These are phyloP conservation scores for Tachyglossus aculeatus DNA, from an alignment of 2,797 vertebrate species.

Conservation along the genomic window DNA sequence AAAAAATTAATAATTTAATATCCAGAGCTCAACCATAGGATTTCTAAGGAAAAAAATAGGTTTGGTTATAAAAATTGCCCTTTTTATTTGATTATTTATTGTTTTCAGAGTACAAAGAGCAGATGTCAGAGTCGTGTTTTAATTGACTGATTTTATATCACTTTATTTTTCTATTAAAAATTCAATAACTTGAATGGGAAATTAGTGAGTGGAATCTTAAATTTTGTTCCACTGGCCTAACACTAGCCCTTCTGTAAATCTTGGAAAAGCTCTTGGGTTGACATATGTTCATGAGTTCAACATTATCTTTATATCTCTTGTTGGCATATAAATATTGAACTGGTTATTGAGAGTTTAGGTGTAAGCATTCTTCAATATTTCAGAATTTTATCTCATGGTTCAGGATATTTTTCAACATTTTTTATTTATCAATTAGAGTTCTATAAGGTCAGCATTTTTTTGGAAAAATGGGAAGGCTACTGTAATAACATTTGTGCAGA, in stretches of 20 bases:
- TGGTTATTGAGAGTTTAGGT: too few species aligned
- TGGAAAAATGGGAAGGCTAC: too few species aligned
- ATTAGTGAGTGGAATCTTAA: constrained; percentile 71
- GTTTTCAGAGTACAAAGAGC: constrained; percentile 65
- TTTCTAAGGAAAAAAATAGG: constrained; percentile 32
- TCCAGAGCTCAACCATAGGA: constrained; percentile 18
- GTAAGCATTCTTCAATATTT: too few species aligned
- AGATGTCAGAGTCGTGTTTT: constrained; percentile 69
- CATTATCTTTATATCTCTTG: constrained; percentile 48
- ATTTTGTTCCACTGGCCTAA: constrained; percentile 61
- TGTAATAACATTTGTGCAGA: too few species aligned
- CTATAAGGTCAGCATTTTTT: too few species aligned
- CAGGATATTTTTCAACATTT: too few species aligned
- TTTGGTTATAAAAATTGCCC: constrained; percentile 25
- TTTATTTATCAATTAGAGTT: too few species aligned
- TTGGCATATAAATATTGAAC: constrained; percentile 48
- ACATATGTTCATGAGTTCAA: constrained; percentile 62
- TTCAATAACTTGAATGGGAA: constrained; percentile 67
- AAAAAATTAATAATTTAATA: constrained; percentile 6
- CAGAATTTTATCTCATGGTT: too few species aligned
- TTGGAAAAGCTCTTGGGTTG: constrained; percentile 48
- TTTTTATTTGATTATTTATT: constrained; percentile 43
- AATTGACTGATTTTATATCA: constrained; percentile 66
- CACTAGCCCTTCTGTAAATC: constrained; percentile 47
- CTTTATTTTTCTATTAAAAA: constrained; percentile 72